phyloP scores from a whole-genome alignment of 2,888 invertebrate genomes.

The Hedya salicella region DNA sequence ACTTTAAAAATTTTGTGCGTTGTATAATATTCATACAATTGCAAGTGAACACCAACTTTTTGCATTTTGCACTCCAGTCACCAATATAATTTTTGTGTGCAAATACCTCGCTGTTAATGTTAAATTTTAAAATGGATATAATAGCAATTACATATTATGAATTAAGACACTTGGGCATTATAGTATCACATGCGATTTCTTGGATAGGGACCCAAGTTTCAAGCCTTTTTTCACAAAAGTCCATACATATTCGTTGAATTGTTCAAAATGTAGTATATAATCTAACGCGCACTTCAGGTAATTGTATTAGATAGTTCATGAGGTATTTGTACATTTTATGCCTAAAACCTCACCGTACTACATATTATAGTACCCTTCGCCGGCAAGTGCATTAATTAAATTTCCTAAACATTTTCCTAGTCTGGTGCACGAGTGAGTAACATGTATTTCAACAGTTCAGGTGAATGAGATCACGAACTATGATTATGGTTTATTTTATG shows the following conservation, averaged over 20 bases:
- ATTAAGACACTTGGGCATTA: constrained; percentile 16
- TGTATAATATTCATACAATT: constrained; percentile 38
- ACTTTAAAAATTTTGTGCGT: constrained; percentile 35
- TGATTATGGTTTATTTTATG: background rate
- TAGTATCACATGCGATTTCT: constrained; percentile 20
- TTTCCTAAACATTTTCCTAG: background rate
- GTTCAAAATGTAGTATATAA: too few species aligned
- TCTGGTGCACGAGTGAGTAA: background rate
- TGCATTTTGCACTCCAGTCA: constrained; percentile 43
- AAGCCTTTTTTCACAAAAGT: background rate
- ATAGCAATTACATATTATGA: too few species aligned
- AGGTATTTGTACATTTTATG: constrained; percentile 38
- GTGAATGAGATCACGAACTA: constrained; percentile 10
- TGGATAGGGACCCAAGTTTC: background rate
- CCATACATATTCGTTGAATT: background rate
- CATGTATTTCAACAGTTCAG: constrained; percentile 18
- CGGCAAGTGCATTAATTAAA: constrained; percentile 19
- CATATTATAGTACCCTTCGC: constrained; percentile 27
- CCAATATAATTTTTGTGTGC: constrained; percentile 25
- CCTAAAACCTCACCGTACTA: constrained; percentile 27
- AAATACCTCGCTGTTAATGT: constrained; percentile 30
- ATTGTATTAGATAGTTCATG: constrained; percentile 8
- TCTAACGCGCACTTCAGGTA: background rate
- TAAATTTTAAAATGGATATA: too few species aligned
- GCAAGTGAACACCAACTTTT: constrained; percentile 54